Evolutionary conservation across 53 echinoderm and acorn worm genomes (phyloP).

Genomic region (Holothuria scabra): DNA sequence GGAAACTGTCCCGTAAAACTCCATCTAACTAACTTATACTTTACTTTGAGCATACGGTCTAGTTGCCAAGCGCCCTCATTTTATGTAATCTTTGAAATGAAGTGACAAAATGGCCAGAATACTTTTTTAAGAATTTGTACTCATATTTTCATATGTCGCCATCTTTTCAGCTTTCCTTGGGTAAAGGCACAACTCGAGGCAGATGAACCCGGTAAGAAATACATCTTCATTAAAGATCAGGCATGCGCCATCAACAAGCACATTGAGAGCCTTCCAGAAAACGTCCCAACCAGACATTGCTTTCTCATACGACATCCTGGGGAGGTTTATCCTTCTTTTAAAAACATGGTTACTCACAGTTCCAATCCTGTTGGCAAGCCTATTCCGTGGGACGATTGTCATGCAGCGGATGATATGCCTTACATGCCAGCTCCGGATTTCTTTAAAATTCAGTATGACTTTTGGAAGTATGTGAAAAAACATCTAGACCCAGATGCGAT

Average conservation of each 20-base stretch:
- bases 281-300: constrained; percentile 18
- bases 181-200: constrained; percentile 30
- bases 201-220: constrained; percentile 27
- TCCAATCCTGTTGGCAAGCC: neutral
- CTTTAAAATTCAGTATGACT: constrained; percentile 9
- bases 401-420: neutral
- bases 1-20: too few relatives aligned
- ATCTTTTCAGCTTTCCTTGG: neutral
- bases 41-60: too few relatives aligned
- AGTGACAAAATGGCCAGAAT: too few relatives aligned
- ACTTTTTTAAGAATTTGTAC: too few relatives aligned
- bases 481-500: constrained; percentile 19
- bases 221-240: constrained; percentile 36
- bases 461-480: constrained; percentile 37
- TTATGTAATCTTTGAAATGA: too few relatives aligned
- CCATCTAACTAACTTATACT: too few relatives aligned
- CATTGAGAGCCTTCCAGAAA: constrained; percentile 12
- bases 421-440: neutral
- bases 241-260: constrained; percentile 19
- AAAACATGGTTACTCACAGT: neutral
- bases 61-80: too few relatives aligned
- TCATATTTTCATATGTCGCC: too few relatives aligned
- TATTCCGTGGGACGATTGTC: constrained; percentile 28
- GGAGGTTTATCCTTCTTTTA: constrained; percentile 26
- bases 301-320: constrained; percentile 30